phyloP scores from a whole-genome alignment of 2,797 vertebrate species.

The Amniataba percoides region DNA sequence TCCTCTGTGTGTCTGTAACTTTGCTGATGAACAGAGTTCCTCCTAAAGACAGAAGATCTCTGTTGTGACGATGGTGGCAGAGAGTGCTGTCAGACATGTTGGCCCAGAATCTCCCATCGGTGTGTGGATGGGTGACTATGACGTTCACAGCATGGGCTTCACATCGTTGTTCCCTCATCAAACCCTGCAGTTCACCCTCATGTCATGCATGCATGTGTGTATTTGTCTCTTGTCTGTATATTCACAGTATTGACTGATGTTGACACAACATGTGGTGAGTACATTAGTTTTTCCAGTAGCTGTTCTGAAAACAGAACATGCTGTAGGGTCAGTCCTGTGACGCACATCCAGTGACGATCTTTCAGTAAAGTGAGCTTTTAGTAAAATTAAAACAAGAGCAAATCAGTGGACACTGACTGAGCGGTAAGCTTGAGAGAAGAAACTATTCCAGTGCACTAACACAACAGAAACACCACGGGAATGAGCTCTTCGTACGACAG shows the following conservation, averaged over 20 bases:
- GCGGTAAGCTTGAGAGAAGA: not conserved
- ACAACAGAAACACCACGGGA: not conserved
- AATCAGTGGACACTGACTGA: not conserved
- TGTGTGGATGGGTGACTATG: not conserved
- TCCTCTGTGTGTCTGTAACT: not conserved
- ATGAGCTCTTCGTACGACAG: not conserved
- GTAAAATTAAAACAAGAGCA: too few species aligned
- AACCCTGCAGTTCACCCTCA: not conserved
- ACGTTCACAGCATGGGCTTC: not conserved
- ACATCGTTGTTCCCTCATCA: not conserved
- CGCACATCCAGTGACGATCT: too few species aligned
- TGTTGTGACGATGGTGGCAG: not conserved
- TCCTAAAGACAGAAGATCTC: not conserved
- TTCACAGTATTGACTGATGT: not conserved
- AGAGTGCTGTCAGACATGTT: not conserved
- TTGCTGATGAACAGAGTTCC: not conserved
- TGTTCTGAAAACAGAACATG: not conserved
- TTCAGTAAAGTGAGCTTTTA: too few species aligned
- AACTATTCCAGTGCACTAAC: not conserved
- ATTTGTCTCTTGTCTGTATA: not conserved
- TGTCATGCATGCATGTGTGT: not conserved
- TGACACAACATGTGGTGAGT: not conserved
- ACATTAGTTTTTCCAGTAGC: not conserved
- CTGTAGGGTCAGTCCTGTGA: not conserved
- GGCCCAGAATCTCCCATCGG: not conserved